Evolutionary conservation across 2,797 vertebrate species (phyloP).

Genomic region (Pteropus rufus): DNA sequence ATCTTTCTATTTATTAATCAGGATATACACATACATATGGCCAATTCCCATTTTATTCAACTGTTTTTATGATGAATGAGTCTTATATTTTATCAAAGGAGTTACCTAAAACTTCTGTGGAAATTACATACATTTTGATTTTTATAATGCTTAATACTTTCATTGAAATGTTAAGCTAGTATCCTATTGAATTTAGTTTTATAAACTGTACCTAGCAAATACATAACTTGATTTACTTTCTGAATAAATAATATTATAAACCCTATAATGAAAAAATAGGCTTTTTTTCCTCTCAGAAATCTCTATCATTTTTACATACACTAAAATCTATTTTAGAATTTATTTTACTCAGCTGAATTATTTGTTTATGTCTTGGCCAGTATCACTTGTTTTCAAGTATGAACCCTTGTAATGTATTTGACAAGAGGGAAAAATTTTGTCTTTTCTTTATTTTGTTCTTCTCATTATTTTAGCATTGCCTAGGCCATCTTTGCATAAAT

Average conservation of each 20-base stretch:
- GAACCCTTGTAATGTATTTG: neutral
- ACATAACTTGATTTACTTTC: neutral
- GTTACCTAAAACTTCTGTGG: neutral
- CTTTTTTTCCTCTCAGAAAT: neutral
- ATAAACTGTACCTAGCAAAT: neutral
- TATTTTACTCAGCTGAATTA: neutral
- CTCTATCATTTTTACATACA: neutral
- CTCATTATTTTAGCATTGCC: neutral
- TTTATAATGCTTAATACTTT: neutral
- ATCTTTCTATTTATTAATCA: neutral
- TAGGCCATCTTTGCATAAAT: neutral
- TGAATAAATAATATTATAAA: neutral
- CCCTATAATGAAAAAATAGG: neutral
- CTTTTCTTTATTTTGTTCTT: neutral
- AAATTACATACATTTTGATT: neutral
- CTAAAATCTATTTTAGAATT: neutral
- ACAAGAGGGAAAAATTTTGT: neutral
- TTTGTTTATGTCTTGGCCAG: neutral
- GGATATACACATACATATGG: neutral
- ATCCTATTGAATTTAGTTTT: neutral
- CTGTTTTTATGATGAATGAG: neutral
- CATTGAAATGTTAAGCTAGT: neutral
- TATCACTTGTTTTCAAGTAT: neutral
- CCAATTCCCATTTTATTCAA: neutral
- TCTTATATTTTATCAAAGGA: neutral